Conservation (phyloP, 2,888 invertebrate species). For the Megalurothrips usitatus region DNA sequence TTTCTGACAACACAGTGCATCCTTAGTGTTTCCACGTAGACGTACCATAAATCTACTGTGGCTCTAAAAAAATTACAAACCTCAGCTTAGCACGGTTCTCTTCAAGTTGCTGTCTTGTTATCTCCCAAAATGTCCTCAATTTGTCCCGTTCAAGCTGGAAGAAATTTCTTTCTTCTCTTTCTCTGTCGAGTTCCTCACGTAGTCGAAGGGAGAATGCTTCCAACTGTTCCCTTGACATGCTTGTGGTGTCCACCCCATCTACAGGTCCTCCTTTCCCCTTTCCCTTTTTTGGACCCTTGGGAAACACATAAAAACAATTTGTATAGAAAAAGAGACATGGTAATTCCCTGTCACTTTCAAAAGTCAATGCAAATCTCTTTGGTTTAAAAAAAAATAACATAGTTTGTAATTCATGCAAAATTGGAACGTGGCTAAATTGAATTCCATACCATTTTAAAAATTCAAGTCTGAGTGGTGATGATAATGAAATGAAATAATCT, state of each 20-base stretch:
- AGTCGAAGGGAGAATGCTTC: conserved; percentile 82
- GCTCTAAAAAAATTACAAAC: conserved; percentile 40
- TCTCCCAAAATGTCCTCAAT: conserved; percentile 92
- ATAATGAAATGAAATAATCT: too few species aligned
- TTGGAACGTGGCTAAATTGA: too few species aligned
- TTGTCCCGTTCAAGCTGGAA: conserved; percentile 94
- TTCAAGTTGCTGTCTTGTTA: conserved; percentile 82
- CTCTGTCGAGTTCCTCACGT: conserved; percentile 86
- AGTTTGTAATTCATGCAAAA: too few species aligned
- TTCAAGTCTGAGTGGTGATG: too few species aligned
- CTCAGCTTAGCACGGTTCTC: conserved; percentile 69
- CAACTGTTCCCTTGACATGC: conserved; percentile 89
- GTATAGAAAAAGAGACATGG: neutral
- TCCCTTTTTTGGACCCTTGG: conserved; percentile 39
- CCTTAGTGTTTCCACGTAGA: neutral
- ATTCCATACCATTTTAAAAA: too few species aligned
- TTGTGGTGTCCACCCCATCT: conserved; percentile 87
- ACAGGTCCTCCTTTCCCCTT: conserved; percentile 40
- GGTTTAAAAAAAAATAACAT: too few species aligned
- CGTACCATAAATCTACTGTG: neutral
- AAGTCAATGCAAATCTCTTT: too few species aligned
- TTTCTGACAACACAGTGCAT: conserved; percentile 49
- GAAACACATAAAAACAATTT: neutral
- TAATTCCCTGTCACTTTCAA: too few species aligned
- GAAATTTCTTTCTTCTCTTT: conserved; percentile 91